A percentile compares a stretch with the other conserved stretches of the same genome.
phyloP scores from a whole-genome alignment of 2,797 vertebrate genomes.

The Microcaecilia unicolor region DNA sequence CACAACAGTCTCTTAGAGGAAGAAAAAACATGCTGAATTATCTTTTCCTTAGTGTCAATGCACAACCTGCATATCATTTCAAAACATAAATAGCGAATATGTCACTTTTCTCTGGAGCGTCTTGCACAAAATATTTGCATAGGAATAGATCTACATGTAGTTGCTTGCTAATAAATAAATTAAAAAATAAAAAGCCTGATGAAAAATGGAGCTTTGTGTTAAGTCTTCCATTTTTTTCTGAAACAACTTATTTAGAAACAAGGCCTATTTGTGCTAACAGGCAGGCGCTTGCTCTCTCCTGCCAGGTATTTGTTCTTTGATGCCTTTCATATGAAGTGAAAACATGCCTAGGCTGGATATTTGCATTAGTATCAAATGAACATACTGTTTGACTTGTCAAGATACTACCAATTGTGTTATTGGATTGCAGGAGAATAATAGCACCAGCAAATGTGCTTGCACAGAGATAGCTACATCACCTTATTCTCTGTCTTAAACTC shows the following conservation, averaged over 20 bases:
- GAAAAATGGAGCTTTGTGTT: neutral
- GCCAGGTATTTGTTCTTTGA: constrained; percentile 21
- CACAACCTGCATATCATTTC: no score
- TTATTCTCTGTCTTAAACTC: no score
- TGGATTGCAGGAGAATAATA: constrained; percentile 4
- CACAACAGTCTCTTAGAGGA: no score
- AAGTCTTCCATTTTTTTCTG: neutral
- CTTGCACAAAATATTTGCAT: no score
- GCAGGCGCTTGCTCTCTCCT: constrained; percentile 21
- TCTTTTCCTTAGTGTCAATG: no score
- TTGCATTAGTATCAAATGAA: constrained; percentile 2
- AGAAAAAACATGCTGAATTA: no score
- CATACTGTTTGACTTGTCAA: constrained; percentile 13
- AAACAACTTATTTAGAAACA: neutral
- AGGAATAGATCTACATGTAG: no score
- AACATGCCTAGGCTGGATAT: constrained; percentile 21
- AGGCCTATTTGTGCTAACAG: constrained; percentile 6
- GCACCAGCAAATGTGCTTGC: no score
- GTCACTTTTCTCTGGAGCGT: no score
- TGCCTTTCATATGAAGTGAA: constrained; percentile 19
- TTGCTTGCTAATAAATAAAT: no score
- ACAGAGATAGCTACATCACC: no score
- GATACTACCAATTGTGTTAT: neutral
- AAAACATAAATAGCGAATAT: no score
- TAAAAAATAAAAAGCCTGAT: neutral